These are phyloP conservation scores for Drosophila baimaii DNA, from an alignment of 1,140 invertebrate genomes.

Conservation along the genomic window DNA sequence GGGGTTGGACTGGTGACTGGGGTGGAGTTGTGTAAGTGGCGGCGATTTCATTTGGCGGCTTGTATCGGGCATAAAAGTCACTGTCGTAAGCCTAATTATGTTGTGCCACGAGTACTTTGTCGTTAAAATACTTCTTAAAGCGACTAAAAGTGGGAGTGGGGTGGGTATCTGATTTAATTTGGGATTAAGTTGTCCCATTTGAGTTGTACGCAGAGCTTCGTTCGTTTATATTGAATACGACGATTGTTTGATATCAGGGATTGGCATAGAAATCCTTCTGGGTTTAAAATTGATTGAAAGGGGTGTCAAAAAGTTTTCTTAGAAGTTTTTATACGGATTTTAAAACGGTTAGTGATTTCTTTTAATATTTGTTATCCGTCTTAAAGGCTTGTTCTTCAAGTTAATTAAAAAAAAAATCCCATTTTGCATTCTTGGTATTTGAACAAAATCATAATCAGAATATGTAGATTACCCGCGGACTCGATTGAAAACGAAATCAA, in stretches of 20 bases:
- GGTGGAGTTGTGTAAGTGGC: conserved; percentile 34
- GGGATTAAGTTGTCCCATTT: conserved; percentile 56
- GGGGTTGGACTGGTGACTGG: conserved; percentile 1
- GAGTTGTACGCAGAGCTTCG: neutral
- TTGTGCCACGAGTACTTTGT: conserved; percentile 71
- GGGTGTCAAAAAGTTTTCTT: too few relatives aligned
- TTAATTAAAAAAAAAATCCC: too few relatives aligned
- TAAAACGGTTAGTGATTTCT: too few relatives aligned
- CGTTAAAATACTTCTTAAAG: conserved; percentile 37
- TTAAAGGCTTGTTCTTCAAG: too few relatives aligned
- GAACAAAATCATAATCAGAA: too few relatives aligned
- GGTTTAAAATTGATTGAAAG: too few relatives aligned
- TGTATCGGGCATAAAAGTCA: conserved; percentile 70
- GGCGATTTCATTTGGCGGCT: conserved; percentile 37
- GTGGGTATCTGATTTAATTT: conserved; percentile 44
- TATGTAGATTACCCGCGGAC: too few relatives aligned
- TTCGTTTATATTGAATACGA: neutral
- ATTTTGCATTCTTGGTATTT: too few relatives aligned
- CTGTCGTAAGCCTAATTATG: conserved; percentile 79
- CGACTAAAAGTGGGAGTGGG: neutral
- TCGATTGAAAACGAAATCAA: too few relatives aligned
- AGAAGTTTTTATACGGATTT: too few relatives aligned
- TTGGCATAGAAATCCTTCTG: neutral
- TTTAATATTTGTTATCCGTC: too few relatives aligned
- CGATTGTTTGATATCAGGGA: neutral